Percentiles rank a stretch among this genome's conserved stretches.
Conservation (phyloP, 2,113 vertebrate genomes). For the Eulemur rufifrons region DNA sequence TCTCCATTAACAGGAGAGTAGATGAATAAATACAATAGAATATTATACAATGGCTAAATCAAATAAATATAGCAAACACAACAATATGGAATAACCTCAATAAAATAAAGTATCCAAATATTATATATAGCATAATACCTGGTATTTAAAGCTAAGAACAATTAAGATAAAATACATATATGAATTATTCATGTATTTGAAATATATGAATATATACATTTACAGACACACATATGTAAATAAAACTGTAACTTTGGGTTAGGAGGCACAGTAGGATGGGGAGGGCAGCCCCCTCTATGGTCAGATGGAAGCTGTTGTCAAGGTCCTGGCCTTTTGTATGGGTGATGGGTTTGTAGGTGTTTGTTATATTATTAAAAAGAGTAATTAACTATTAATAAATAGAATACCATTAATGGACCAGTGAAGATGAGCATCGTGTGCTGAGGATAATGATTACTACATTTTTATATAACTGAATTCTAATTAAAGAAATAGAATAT, state of each 20-base stretch:
- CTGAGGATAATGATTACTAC: background rate
- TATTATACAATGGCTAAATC: background rate
- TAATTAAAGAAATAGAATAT: background rate
- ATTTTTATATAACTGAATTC: background rate
- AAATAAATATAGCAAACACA: background rate
- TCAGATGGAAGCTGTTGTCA: background rate
- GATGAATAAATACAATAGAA: background rate
- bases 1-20: background rate
- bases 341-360: background rate
- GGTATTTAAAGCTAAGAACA: background rate
- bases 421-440: background rate
- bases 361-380: background rate
- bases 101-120: background rate
- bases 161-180: background rate
- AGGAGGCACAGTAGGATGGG: background rate
- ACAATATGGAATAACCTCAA: background rate
- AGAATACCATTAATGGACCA: background rate
- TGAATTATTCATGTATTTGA: background rate
- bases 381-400: background rate
- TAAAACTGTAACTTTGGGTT: background rate
- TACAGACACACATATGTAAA: background rate
- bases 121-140: background rate
- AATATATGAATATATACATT: background rate
- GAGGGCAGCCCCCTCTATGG: accelerated
- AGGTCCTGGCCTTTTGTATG: background rate